Percentiles rank a stretch among this genome's conserved stretches.
Conservation (phyloP, 1,140 invertebrate species). For the Drosophila burlai region DNA sequence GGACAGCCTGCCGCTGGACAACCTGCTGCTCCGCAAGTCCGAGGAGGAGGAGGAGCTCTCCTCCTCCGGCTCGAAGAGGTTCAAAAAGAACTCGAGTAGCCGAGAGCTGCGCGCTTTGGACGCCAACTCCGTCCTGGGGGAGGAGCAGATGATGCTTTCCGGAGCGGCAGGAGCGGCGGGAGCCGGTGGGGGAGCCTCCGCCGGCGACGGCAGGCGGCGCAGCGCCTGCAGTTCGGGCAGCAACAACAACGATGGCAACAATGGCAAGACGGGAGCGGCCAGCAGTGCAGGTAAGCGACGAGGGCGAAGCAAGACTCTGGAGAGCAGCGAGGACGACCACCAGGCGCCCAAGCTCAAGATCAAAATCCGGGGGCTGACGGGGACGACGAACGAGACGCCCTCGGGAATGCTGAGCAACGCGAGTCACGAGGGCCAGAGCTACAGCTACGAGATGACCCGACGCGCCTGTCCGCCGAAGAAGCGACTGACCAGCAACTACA, state of each 20-base stretch:
- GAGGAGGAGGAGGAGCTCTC: constrained; percentile 84
- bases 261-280: constrained; percentile 72
- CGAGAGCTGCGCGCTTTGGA: constrained; percentile 86
- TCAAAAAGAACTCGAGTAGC: constrained; percentile 75
- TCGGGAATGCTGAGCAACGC: constrained; percentile 86
- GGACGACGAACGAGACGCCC: constrained; percentile 49
- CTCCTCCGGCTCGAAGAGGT: constrained; percentile 88
- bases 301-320: constrained; percentile 82
- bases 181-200: constrained; percentile 15
- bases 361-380: constrained; percentile 88
- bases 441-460: constrained; percentile 85
- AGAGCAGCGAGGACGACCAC: constrained; percentile 85
- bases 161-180: constrained; percentile 85
- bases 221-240: constrained; percentile 85
- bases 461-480: constrained; percentile 91
- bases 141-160: constrained; percentile 62
- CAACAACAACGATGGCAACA: constrained; percentile 69
- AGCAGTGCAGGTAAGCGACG: constrained; percentile 79
- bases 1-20: constrained; percentile 60
- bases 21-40: constrained; percentile 62
- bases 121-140: constrained; percentile 52
- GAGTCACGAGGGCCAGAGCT: constrained; percentile 70
- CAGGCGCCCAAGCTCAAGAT: constrained; percentile 92
- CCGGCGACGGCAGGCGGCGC: constrained; percentile 85
- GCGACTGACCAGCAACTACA: constrained; percentile 88